A percentile compares a stretch with the other conserved stretches of the same genome.
Evolutionary conservation across 2,888 invertebrate species (phyloP).

Genomic region (Ctenicera cuprea): DNA sequence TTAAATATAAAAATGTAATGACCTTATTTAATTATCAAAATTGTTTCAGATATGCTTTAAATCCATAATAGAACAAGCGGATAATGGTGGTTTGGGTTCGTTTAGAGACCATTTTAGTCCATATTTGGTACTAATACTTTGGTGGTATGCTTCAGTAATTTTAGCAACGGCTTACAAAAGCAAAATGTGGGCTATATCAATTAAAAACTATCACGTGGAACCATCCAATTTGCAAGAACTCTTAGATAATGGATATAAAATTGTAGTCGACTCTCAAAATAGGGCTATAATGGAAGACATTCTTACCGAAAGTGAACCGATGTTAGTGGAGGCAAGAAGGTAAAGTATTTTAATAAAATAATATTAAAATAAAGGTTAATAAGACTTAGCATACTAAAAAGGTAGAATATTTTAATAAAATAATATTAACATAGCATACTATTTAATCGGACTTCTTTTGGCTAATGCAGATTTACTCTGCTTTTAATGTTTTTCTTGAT

Average conservation of each 20-base stretch:
- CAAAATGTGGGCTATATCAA: conserved; percentile 59
- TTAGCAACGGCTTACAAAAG: conserved; percentile 60
- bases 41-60: conserved; percentile 54
- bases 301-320: conserved; percentile 42
- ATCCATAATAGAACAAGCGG: conserved; percentile 56
- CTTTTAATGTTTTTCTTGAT: no score
- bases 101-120: conserved; percentile 28
- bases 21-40: not conserved
- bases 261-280: conserved; percentile 50
- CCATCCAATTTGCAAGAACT: conserved; percentile 55
- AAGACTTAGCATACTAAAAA: no score
- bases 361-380: no score
- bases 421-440: no score
- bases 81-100: conserved; percentile 4
- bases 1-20: not conserved
- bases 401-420: no score
- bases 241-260: conserved; percentile 54
- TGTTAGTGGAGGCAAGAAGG: conserved; percentile 37
- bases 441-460: no score
- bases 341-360: not conserved
- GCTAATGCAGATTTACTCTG: no score
- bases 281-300: conserved; percentile 39
- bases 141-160: conserved; percentile 56
- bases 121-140: conserved; percentile 48
- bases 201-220: conserved; percentile 55